phyloP scores from a whole-genome alignment of 1,140 invertebrate species.

The Linepithema humile region DNA sequence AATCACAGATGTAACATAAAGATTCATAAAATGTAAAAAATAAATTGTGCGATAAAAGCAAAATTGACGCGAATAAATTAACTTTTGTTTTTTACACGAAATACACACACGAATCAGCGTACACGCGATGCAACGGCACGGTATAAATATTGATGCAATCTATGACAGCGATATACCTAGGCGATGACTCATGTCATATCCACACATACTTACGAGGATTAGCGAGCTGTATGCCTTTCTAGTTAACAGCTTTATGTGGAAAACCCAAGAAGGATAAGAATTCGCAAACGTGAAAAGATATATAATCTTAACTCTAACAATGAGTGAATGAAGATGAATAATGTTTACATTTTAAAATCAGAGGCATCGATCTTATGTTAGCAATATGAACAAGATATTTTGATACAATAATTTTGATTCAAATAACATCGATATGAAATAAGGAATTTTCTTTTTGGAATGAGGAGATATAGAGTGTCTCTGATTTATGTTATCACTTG shows the following conservation, averaged over 20 bases:
- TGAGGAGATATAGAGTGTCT: no score
- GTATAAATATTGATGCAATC: constrained; percentile 52
- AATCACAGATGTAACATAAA: background rate
- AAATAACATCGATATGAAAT: no score
- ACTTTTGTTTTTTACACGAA: constrained; percentile 45
- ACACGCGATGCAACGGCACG: constrained; percentile 1
- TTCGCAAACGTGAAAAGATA: background rate
- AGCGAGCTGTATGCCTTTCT: constrained; percentile 28
- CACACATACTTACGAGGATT: constrained; percentile 25
- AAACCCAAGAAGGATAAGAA: constrained; percentile 25
- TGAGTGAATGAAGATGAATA: background rate
- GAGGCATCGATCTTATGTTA: no score
- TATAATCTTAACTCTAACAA: background rate
- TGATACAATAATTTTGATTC: no score
- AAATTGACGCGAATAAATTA: constrained; percentile 44
- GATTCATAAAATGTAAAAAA: background rate
- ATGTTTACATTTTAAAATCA: no score
- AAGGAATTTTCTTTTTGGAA: no score
- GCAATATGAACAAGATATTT: no score
- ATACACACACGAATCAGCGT: constrained; percentile 21
- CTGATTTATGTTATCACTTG: no score
- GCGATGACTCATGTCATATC: constrained; percentile 35
- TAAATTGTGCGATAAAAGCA: constrained; percentile 16
- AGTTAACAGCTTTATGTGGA: constrained; percentile 34
- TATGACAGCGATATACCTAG: constrained; percentile 32